Conservation (phyloP, 2,113 vertebrate species). For the Anser cygnoides region DNA sequence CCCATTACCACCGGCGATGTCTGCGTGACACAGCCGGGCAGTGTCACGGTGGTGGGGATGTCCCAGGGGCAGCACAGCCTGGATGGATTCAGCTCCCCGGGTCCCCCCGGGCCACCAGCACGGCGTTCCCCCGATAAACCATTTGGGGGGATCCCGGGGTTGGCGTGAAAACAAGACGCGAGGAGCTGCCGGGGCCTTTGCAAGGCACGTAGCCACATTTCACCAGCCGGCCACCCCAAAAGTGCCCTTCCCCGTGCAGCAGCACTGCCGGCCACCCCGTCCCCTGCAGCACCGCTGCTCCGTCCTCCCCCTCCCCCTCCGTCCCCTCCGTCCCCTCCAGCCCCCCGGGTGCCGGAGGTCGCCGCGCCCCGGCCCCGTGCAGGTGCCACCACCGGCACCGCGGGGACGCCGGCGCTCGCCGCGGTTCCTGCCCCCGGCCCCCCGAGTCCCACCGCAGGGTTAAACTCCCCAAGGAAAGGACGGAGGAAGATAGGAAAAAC, state of each 20-base stretch:
- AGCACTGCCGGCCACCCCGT: rapidly evolving
- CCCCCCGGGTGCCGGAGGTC: neutral
- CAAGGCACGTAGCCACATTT: neutral
- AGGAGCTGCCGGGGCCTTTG: rapidly evolving
- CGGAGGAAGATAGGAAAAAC: slow-evolving; percentile 72
- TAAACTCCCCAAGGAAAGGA: slow-evolving; percentile 58
- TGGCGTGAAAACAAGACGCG: neutral
- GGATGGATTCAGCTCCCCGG: neutral
- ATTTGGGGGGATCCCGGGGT: neutral
- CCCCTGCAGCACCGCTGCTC: rapidly evolving
- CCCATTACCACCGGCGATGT: rapidly evolving
- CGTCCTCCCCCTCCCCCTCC: neutral
- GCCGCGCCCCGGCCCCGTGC: neutral
- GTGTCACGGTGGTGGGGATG: neutral
- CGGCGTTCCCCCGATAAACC: neutral
- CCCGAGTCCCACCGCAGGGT: slow-evolving; percentile 36
- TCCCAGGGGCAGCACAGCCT: rapidly evolving
- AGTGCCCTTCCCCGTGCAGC: rapidly evolving
- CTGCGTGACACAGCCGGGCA: rapidly evolving
- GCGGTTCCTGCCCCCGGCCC: slow-evolving; percentile 23
- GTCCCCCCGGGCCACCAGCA: rapidly evolving
- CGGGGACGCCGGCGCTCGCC: rapidly evolving
- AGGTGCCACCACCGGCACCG: neutral
- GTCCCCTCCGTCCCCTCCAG: neutral
- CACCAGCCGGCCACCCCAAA: neutral